phyloP scores from a whole-genome alignment of 1,140 invertebrate species.

The Drosophila tropicalis region DNA sequence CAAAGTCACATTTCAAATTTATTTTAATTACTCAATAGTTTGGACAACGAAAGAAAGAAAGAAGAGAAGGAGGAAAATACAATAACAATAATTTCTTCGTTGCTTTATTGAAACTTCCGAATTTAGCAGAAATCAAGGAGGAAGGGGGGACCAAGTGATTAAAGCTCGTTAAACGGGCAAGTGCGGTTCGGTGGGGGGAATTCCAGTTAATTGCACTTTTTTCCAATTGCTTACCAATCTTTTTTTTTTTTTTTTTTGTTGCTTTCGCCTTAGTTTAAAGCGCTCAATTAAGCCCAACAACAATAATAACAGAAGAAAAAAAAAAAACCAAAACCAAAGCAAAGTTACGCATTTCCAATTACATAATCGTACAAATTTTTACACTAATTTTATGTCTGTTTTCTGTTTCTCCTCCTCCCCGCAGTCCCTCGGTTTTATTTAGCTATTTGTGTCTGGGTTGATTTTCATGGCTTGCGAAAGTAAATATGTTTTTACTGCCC shows the following conservation, averaged over 20 bases:
- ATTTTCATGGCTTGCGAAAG: slow-evolving; percentile 73
- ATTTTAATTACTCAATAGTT: slow-evolving; percentile 43
- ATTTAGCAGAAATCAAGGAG: neutral
- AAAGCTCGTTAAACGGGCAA: slow-evolving; percentile 34
- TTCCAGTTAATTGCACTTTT: slow-evolving; percentile 51
- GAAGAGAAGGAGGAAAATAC: slow-evolving; percentile 46
- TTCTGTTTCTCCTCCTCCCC: neutral
- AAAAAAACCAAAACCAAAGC: slow-evolving; percentile 27
- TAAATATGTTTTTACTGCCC: slow-evolving; percentile 60
- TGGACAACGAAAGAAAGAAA: slow-evolving; percentile 18
- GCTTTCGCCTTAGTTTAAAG: slow-evolving; percentile 44
- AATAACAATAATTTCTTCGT: neutral
- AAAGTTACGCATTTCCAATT: slow-evolving; percentile 73
- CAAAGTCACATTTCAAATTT: slow-evolving; percentile 25
- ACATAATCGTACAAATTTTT: slow-evolving; percentile 57
- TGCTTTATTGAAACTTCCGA: slow-evolving; percentile 37
- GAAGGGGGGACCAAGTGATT: slow-evolving; percentile 25
- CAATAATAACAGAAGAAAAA: neutral
- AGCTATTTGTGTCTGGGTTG: slow-evolving; percentile 26
- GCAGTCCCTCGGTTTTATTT: slow-evolving; percentile 9
- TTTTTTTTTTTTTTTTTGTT: neutral
- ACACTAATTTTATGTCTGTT: slow-evolving; percentile 23
- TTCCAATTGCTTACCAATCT: slow-evolving; percentile 24
- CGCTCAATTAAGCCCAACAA: slow-evolving; percentile 59
- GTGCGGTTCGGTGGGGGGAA: neutral